phyloP scores from a whole-genome alignment of 2,113 vertebrate species.

The Aix galericulata region DNA sequence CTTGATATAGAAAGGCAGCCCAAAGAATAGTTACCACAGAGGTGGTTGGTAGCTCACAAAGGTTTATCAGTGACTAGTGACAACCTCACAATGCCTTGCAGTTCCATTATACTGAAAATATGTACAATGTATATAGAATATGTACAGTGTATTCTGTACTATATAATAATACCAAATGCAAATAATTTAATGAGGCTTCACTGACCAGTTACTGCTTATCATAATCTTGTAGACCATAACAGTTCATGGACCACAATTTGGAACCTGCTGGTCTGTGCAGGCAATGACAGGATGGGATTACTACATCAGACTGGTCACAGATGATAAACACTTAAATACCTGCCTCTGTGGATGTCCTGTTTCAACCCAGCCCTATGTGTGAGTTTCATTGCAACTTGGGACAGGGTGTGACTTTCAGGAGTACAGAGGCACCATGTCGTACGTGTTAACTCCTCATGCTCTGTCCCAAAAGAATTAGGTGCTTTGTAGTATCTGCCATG shows the following conservation, averaged over 20 bases:
- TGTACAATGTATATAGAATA: background rate
- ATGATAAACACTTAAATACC: background rate
- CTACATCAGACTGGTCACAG: background rate
- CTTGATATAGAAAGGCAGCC: background rate
- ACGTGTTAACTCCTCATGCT: background rate
- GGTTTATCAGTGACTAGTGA: background rate
- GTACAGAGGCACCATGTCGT: background rate
- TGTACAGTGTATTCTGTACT: background rate
- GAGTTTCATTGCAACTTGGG: background rate
- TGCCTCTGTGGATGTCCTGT: background rate
- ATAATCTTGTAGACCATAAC: background rate
- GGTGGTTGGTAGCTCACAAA: background rate
- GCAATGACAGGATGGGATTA: background rate
- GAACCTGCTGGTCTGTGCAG: background rate
- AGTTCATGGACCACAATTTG: background rate
- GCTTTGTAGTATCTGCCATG: background rate
- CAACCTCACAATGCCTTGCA: background rate
- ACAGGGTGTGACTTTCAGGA: background rate
- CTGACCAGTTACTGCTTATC: background rate
- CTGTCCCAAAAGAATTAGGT: background rate
- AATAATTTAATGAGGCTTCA: background rate
- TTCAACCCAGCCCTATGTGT: background rate
- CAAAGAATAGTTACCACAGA: background rate
- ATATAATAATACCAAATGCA: background rate
- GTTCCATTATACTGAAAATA: background rate